Evolutionary conservation across 1,140 invertebrate genomes (phyloP).

Genomic region (Zaprionus capensis): DNA sequence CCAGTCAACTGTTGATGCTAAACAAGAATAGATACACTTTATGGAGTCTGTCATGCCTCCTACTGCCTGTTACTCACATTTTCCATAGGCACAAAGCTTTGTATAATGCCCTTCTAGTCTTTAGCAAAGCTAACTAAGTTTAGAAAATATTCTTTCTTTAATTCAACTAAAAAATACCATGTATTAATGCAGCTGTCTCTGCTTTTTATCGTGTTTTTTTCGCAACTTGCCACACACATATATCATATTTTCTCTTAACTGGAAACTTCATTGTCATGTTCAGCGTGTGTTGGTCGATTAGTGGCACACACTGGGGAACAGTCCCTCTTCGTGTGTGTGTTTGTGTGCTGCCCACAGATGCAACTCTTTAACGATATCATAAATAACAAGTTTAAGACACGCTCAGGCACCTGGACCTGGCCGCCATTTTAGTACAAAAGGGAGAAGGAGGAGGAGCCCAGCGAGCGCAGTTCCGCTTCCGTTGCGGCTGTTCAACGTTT

Average conservation of each 20-base stretch:
- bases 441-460: background rate
- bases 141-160: background rate
- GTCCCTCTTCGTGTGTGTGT: background rate
- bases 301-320: background rate
- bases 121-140: background rate
- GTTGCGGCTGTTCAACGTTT: slow-evolving; percentile 45
- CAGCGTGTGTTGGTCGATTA: slow-evolving; percentile 33
- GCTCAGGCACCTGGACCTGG: slow-evolving; percentile 57
- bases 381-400: slow-evolving; percentile 72
- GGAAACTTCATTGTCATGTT: background rate
- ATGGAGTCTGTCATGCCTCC: too few relatives aligned
- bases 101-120: too few relatives aligned
- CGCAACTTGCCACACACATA: background rate
- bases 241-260: background rate
- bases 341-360: slow-evolving; percentile 36
- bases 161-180: background rate
- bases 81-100: too few relatives aligned
- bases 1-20: too few relatives aligned
- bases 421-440: slow-evolving; percentile 28
- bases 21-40: too few relatives aligned
- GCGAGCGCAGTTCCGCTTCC: slow-evolving; percentile 26
- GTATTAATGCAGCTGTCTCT: background rate
- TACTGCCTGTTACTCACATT: too few relatives aligned
- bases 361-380: slow-evolving; percentile 57
- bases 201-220: background rate